A percentile compares a stretch with the other conserved stretches of the same genome.
phyloP scores from a whole-genome alignment of 92 coral and sea anemone genomes.

The Porites lobata region DNA sequence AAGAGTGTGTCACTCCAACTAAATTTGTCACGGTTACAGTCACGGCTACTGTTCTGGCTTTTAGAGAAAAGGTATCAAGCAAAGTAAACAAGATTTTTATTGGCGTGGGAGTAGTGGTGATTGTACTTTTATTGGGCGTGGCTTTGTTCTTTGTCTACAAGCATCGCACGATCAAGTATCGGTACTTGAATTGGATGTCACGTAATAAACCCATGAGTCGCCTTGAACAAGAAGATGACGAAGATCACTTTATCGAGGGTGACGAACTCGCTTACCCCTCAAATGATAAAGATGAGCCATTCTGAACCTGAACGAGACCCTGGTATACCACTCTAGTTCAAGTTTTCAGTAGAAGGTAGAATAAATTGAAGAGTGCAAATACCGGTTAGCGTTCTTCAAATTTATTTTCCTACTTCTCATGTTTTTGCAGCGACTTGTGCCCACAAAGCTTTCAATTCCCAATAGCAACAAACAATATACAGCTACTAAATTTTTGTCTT shows the following conservation, averaged over 20 bases:
- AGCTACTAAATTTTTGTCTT: no score
- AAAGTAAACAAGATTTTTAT: slow-evolving; percentile 75
- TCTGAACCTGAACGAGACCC: background rate
- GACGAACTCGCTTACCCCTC: slow-evolving; percentile 19
- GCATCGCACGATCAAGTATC: slow-evolving; percentile 76
- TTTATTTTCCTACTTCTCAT: no score
- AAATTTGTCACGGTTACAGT: background rate
- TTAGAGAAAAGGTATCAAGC: background rate
- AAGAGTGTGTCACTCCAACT: slow-evolving; percentile 27
- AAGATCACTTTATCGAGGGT: slow-evolving; percentile 27
- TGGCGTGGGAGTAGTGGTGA: slow-evolving; percentile 82
- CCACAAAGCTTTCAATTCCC: no score
- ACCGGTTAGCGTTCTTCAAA: no score
- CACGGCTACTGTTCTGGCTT: background rate
- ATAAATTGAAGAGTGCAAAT: no score
- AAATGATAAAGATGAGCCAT: background rate
- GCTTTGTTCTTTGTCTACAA: slow-evolving; percentile 83
- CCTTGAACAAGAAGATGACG: slow-evolving; percentile 87
- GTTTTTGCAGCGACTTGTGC: no score
- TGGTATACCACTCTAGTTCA: background rate
- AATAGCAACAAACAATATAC: no score
- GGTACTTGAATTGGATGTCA: no score
- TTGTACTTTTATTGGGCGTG: slow-evolving; percentile 59
- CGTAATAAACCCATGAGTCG: no score
- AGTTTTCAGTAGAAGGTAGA: no score